Evolutionary conservation across 2,797 vertebrate species (phyloP), one percentile per base, ranked within the genome.

Genomic region (Micromesistius poutassou): DNA sequence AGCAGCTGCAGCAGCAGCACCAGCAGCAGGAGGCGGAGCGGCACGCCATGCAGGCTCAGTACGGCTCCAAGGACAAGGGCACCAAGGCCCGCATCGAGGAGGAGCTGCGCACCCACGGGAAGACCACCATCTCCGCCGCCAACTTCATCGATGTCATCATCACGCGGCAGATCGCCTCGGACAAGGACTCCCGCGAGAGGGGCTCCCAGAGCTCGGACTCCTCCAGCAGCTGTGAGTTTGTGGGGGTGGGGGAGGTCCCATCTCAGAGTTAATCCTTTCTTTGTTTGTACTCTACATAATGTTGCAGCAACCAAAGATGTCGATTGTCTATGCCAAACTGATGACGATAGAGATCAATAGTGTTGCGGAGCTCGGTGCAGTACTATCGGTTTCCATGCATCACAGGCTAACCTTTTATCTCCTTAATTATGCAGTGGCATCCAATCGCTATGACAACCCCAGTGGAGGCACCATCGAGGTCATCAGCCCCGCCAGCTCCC

Each of bases 131-230:
- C 87, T 99, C 98, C 30, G 97, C 98, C 30, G 98, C 97, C 85
- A 99, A 97, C 93, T 99, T 99, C 92, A 99, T 99, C 72, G 98
- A 99, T 81, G 97, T 98, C 92, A 99, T 99, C 94, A 99, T 99
- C 93, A 99, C 97, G 5, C 95, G 96, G 79, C 97, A 99, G 91
- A 99, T 99, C 75, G 97, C 98, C 79, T 96, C 97, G 13, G 98
- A 99, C 90, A 99, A 99, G 92, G 97, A 99, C 86, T 94, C 94
- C 0, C 92, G 97, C 79, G 98, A 99, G 80, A 95, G 97, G 85
- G 94, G 96, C 87, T 97, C 97, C 46, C 97, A 99, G 88, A 97
- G 96, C 90, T 98, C 96, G 0, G 97, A 98, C 93, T 98, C 97
- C 80, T 97, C 97, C n/a, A 95, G 96, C 93, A 97, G 96, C 90